Conservation (phyloP, 2,888 invertebrate genomes). For the Dendrolimus pini region DNA sequence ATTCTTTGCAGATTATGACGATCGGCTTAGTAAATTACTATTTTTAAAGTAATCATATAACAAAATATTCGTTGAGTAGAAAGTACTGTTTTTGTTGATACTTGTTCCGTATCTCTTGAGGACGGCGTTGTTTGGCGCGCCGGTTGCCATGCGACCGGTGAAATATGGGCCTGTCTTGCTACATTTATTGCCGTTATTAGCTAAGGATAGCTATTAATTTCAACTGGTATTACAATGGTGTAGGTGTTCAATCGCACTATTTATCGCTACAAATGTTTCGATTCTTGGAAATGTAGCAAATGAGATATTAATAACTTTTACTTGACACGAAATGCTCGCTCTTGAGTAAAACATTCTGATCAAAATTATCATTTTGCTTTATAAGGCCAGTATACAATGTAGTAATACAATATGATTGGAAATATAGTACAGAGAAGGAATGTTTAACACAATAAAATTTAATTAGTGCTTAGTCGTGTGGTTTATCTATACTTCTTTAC, state of each 20-base stretch:
- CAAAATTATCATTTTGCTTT: no score
- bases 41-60: no score
- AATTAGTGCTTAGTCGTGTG: no score
- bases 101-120: constrained; percentile 19
- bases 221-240: constrained; percentile 31
- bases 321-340: constrained; percentile 14
- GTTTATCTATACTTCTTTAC: no score
- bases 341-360: not conserved
- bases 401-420: no score
- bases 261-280: constrained; percentile 8
- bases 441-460: no score
- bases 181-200: constrained; percentile 59
- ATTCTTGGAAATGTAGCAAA: constrained; percentile 19
- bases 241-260: constrained; percentile 27
- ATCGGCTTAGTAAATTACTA: no score
- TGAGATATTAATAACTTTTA: constrained; percentile 17
- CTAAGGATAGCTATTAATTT: constrained; percentile 62
- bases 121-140: constrained; percentile 54
- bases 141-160: constrained; percentile 59
- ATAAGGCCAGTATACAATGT: no score
- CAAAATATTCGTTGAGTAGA: no score
- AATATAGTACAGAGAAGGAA: no score
- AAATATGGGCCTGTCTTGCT: constrained; percentile 64
- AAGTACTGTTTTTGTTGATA: no score
- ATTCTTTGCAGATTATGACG: no score